phyloP scores from a whole-genome alignment of 2,113 vertebrate genomes.

The Hypomesus transpacificus region DNA sequence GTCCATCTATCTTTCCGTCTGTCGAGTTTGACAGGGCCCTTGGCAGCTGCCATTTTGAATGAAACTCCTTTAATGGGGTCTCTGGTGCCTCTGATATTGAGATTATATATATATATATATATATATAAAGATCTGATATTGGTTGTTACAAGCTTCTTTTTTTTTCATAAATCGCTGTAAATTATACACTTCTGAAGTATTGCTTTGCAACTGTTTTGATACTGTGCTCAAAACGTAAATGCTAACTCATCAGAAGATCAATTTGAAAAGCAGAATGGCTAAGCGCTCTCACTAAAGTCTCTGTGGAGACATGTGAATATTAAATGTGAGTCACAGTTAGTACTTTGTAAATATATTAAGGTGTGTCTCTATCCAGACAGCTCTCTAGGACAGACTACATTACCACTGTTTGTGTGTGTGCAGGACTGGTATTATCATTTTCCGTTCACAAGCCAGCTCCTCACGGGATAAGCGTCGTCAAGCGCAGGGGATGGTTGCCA shows the following conservation, averaged over 20 bases:
- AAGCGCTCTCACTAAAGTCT: too few species aligned
- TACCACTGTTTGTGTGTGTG: not conserved
- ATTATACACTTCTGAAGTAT: not conserved
- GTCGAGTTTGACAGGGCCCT: not conserved
- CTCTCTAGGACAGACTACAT: not conserved
- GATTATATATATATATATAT: too few species aligned
- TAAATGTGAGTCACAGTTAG: too few species aligned
- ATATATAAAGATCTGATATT: not conserved
- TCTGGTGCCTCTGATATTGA: too few species aligned
- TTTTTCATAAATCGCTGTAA: not conserved
- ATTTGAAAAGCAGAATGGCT: too few species aligned
- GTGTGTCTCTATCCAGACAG: not conserved
- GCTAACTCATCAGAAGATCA: too few species aligned
- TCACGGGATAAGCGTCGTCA: constrained; percentile 5
- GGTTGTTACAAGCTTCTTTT: too few species aligned
- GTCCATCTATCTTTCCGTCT: constrained; percentile 7
- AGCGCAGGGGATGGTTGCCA: constrained; percentile 51
- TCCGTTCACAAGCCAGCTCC: not conserved
- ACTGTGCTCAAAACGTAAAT: too few species aligned
- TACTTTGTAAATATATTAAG: not conserved
- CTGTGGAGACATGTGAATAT: too few species aligned
- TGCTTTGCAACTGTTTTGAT: too few species aligned
- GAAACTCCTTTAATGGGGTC: not conserved
- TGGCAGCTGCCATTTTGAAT: too few species aligned
- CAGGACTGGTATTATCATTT: too few species aligned